Conservation (phyloP, 1,140 invertebrate species). For the Drosophila teissieri region DNA sequence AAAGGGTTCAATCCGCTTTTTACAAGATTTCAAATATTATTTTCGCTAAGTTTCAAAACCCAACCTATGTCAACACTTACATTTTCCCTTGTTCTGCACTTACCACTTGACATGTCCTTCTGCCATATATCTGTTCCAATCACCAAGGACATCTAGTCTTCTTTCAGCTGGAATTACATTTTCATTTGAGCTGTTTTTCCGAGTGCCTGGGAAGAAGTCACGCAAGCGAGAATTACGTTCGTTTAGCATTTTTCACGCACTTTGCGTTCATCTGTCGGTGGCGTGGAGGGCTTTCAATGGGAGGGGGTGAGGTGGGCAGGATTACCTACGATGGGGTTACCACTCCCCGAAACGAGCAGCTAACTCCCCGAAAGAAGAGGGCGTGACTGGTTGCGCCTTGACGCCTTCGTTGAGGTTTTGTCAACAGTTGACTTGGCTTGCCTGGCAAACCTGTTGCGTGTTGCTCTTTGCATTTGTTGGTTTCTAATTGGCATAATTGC, state of each 20-base stretch:
- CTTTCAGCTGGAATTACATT: conserved; percentile 17
- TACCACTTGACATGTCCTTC: conserved; percentile 12
- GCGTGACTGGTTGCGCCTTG: conserved; percentile 63
- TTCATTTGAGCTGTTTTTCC: conserved; percentile 14
- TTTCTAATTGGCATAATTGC: conserved; percentile 85
- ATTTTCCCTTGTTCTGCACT: neutral
- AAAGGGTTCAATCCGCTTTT: too few relatives aligned
- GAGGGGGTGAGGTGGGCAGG: neutral
- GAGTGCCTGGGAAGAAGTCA: conserved; percentile 45
- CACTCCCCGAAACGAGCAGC: neutral
- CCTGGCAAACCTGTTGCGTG: conserved; percentile 70
- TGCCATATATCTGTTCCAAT: neutral
- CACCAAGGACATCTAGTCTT: conserved; percentile 31
- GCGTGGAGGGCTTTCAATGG: neutral
- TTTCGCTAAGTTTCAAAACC: too few relatives aligned
- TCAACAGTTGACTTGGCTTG: conserved; percentile 54
- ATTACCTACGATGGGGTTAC: neutral
- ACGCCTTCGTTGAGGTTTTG: conserved; percentile 67
- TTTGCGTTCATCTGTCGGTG: conserved; percentile 23
- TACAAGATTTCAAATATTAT: too few relatives aligned
- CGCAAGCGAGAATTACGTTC: conserved; percentile 56
- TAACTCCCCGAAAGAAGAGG: conserved; percentile 1
- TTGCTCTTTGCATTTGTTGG: conserved; percentile 69
- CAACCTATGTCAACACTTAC: conserved; percentile 1
- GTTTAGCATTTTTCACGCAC: conserved; percentile 71